phyloP scores from a whole-genome alignment of 1,140 invertebrate species.

The Hydropsyche tenuis region DNA sequence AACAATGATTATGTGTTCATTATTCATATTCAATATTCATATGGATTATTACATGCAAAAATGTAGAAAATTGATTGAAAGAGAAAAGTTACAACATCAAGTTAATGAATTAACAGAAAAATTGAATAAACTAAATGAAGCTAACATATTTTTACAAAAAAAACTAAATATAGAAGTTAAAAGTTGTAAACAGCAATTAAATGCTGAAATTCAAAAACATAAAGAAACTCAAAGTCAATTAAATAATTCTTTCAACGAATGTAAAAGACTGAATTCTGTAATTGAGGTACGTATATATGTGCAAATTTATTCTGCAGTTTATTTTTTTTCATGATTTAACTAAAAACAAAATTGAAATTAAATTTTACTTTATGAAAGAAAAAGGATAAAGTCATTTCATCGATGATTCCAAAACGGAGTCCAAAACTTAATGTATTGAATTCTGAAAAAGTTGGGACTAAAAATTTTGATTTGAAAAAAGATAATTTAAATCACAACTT shows the following conservation, averaged over 20 bases:
- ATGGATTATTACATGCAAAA: background rate
- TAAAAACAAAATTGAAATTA: no score
- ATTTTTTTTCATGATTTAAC: no score
- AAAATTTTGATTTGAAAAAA: background rate
- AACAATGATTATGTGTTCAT: slow-evolving; percentile 23
- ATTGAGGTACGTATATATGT: no score
- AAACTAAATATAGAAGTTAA: slow-evolving; percentile 74
- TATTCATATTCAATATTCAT: background rate
- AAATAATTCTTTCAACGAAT: slow-evolving; percentile 67
- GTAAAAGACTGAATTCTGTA: slow-evolving; percentile 64
- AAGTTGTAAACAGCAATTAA: slow-evolving; percentile 73
- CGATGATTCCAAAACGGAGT: slow-evolving; percentile 35
- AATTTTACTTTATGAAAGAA: slow-evolving; percentile 50
- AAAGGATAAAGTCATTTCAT: slow-evolving; percentile 43
- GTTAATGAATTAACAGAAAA: slow-evolving; percentile 69
- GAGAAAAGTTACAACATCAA: slow-evolving; percentile 73
- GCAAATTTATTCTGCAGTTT: no score
- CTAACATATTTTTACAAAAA: slow-evolving; percentile 71
- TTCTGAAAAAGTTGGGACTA: background rate
- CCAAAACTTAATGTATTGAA: background rate
- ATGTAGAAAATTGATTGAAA: slow-evolving; percentile 69
- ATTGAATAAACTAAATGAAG: slow-evolving; percentile 71
- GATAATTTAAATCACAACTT: slow-evolving; percentile 13
- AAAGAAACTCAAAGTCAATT: slow-evolving; percentile 74
- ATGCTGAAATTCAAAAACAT: slow-evolving; percentile 70